Conservation (phyloP, 2,113 vertebrate species). For the Platysteira castanea region DNA sequence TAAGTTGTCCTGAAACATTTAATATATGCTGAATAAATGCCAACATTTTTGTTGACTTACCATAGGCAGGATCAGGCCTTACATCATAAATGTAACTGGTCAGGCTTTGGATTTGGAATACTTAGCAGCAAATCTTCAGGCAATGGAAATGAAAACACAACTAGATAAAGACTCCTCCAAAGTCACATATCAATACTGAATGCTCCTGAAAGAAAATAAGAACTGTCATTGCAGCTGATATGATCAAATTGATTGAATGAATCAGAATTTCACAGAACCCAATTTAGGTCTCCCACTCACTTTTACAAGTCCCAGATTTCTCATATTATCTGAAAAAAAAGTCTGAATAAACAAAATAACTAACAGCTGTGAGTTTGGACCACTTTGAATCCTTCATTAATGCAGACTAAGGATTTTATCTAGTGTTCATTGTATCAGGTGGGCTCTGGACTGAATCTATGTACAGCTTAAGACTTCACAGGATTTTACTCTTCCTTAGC, state of each 20-base stretch:
- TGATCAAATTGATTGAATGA: not conserved
- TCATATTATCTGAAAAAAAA: not conserved
- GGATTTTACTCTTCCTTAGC: not conserved
- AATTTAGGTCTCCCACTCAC: not conserved
- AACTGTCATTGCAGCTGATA: not conserved
- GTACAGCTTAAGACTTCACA: not conserved
- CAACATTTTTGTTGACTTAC: not conserved
- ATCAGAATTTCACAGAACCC: not conserved
- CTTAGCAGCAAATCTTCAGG: not conserved
- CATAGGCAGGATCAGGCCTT: not conserved
- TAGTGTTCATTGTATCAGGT: not conserved
- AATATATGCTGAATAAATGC: not conserved
- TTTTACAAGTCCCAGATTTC: not conserved
- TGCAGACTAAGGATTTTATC: not conserved
- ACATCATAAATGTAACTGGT: not conserved
- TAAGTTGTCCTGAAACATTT: not conserved
- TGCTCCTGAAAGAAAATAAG: not conserved
- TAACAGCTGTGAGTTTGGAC: not conserved
- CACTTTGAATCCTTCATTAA: not conserved
- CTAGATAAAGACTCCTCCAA: not conserved
- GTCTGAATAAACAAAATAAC: not conserved
- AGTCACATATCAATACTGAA: not conserved
- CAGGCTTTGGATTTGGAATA: not conserved
- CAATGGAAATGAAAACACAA: not conserved
- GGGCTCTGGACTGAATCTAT: not conserved